Evolutionary conservation across 2,797 vertebrate species (phyloP), one percentile per base, ranked within the genome.

Genomic region (Enoplosus armatus): DNA sequence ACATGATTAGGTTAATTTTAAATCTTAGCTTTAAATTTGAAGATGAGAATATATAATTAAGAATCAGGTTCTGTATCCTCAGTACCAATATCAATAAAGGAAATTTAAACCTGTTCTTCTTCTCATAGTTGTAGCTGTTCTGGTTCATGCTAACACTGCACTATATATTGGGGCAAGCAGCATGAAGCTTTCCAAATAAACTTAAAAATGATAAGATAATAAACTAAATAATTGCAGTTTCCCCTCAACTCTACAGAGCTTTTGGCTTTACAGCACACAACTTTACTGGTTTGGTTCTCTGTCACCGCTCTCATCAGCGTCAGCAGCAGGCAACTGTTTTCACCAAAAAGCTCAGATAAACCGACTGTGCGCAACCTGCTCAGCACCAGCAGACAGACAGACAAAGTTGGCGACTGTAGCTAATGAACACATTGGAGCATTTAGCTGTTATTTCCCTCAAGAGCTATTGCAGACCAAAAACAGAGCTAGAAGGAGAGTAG

Each of bases 1-100:
- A 37, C 51, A 55, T 66, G 39, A 72, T 39, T 26, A 27, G 31
- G 31, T 54, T 71, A 2, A 73, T 18, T 55, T 71, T 58, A 53
- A 31, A 68, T 66, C 22, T 41, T 16, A 33, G 10, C 43, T 29
- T 45, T 9, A 63, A 37, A 53, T 29, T 51, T 20, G 3, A 61
- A 35, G 33, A 31, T 54, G 20, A 45, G 5, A 31, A 29, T 20
- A 29, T 56, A 47, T 68, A 29, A 64, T 14, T 6, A 27, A 11
- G 9, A 53, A 24, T 56, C 15, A 4, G 22, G 14, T 51, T 33
- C 8, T 33, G 37, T 16, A 29, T 61, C 14, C 5, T 27, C 27
- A 8, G 18, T 12, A 55, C 3, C 12, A 6, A n/a, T 15, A 69
- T 2, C 2, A 3, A 14, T 22, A 8, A 7, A 43, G 2, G 6